phyloP scores from a whole-genome alignment of 2,113 vertebrate species.

The Ceyx melanurus region DNA sequence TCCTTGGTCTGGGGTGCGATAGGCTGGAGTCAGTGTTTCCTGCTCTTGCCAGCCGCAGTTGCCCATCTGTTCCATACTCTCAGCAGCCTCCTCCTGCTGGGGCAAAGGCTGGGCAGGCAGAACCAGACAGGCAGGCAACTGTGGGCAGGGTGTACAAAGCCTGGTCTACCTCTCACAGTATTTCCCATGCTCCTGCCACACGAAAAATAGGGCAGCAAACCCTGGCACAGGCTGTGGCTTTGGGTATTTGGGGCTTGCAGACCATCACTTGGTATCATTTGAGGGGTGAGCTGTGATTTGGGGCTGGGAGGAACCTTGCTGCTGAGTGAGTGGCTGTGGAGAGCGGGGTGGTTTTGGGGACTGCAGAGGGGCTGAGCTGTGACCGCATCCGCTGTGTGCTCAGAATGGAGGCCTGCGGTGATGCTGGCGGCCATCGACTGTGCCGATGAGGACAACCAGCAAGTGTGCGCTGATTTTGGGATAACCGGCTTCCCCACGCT shows the following conservation, averaged over 20 bases:
- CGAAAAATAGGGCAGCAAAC: background rate
- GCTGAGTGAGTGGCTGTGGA: accelerated
- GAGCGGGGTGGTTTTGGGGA: accelerated
- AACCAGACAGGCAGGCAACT: constrained; percentile 2
- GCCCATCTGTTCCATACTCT: background rate
- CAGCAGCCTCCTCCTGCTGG: background rate
- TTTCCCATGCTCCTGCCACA: background rate
- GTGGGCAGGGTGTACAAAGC: background rate
- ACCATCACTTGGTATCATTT: accelerated
- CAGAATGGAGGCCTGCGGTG: constrained; percentile 76
- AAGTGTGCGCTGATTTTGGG: constrained; percentile 66
- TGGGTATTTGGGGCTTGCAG: background rate
- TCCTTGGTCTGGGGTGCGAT: background rate
- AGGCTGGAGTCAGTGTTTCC: background rate
- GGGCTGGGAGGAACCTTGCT: accelerated
- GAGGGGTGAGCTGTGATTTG: accelerated
- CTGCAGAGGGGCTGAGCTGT: accelerated
- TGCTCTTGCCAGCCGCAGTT: accelerated
- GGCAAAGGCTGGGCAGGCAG: constrained; percentile 4
- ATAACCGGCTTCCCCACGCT: constrained; percentile 73
- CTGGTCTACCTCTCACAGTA: accelerated
- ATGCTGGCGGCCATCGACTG: constrained; percentile 72
- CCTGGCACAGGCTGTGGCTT: accelerated
- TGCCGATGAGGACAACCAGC: constrained; percentile 60
- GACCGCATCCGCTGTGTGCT: background rate